These are phyloP conservation scores for Antennarius striatus DNA, from an alignment of 2,113 vertebrate genomes.

Conservation along the genomic window DNA sequence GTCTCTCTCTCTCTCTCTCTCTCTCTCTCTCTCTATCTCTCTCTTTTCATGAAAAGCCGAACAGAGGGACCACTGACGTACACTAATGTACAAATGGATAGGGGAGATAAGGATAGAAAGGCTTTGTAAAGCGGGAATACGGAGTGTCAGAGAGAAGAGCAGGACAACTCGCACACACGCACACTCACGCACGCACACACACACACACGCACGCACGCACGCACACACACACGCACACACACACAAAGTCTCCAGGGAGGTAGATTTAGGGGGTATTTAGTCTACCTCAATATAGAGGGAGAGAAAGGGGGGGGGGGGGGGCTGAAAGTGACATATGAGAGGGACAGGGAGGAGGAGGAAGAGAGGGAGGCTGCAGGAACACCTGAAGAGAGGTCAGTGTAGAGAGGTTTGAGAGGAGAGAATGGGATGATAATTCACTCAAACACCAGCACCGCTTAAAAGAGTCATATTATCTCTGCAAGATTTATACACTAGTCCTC, in stretches of 20 bases:
- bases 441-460: conserved; percentile 39
- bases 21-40: not conserved
- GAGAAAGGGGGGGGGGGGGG: no score
- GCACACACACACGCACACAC: conserved; percentile 6
- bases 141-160: conserved; percentile 30
- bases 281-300: conserved; percentile 42
- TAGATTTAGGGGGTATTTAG: conserved; percentile 50
- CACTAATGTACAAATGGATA: conserved; percentile 61
- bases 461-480: conserved; percentile 45
- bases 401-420: conserved; percentile 19
- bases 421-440: conserved; percentile 55
- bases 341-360: conserved; percentile 5
- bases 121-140: conserved; percentile 27
- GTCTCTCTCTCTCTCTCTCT: no score
- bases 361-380: conserved; percentile 3
- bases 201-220: conserved; percentile 6
- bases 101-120: conserved; percentile 37
- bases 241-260: conserved; percentile 25
- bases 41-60: conserved; percentile 22
- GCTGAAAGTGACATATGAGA: conserved; percentile 66
- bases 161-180: conserved; percentile 3
- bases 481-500: conserved; percentile 46
- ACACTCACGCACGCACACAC: conserved; percentile 14
- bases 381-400: conserved; percentile 22
- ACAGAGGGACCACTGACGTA: conserved; percentile 45